Evolutionary conservation across 2,888 invertebrate species (phyloP), one percentile per base, ranked within the genome.

Genomic region (Spodoptera exigua): DNA sequence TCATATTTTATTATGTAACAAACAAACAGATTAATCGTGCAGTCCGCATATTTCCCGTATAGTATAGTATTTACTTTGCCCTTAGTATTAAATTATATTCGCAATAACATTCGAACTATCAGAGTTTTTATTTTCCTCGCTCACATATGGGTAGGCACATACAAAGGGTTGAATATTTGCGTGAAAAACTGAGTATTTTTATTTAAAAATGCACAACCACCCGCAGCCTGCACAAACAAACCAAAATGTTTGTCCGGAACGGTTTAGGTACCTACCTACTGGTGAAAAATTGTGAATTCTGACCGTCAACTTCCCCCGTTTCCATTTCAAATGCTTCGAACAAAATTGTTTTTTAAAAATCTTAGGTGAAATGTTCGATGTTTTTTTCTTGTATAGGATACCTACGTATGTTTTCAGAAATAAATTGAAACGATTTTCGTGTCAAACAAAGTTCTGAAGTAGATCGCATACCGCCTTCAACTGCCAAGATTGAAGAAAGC

Each of bases 391-490:
- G 12, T n/a, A 27, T 16, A 14, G 7, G 10, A 11, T 46, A 39
- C 13, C 16, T 0, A 10, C 11, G 17, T 14, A 52, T 52, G 55
- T 36, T 61, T 70, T 46, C 43, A 70, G 51, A 21, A 39, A 52
- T 55, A 36, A 36, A 56, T 69, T 85, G 70, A 87, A 86, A 85
- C 80, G 83, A 70, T 83, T 87, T 82, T 78, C 87, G 58, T 86
- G 86, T 85, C 69, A 40, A 76, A 66, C 39, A 64, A 84, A 86
- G 71, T 82, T 86, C 45, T 70, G 58, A 74, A 83, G 78, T 71
- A 59, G 73, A 72, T 77, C 69, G 58, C 67, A 81, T 70, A 60
- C 69, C 65, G 62, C 74, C 75, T 74, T 76, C 34, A 44, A 61
- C 67, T 63, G 56, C 59, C 27, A 58, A 73, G 72, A 65, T 76